Evolutionary conservation across 2,113 vertebrate genomes (phyloP), one percentile per base, ranked within the genome.

Genomic region (Centropus bengalensis): DNA sequence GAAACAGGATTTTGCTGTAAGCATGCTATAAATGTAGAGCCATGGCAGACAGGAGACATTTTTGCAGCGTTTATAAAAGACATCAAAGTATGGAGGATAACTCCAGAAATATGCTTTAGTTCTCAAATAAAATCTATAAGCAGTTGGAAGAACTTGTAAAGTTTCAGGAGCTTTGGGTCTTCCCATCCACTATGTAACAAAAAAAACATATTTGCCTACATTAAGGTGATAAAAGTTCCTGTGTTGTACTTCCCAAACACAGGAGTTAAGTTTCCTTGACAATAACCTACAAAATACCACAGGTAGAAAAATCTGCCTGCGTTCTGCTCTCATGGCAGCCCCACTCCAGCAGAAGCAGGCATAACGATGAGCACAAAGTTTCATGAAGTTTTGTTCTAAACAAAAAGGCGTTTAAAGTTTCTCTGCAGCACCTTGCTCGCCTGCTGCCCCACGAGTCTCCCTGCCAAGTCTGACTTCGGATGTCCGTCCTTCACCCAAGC

Each of bases 1-100:
- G 84, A 91, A 91, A 87, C 15, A 87, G 68, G 58, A 93, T 93
- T 95, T 91, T 93, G 86, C 91, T 92, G 70, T 82, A 69, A 96
- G 84, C 78, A 36, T 36, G 54, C 83, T 55, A 76, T 84, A 93
- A 95, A 94, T 69, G 91, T 69, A 66, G 78, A 89, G 93, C 74
- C 78, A 76, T 51, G 76, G 84, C 84, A 87, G 89, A 79, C 58
- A 85, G 67, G 70, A 91, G 89, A 75, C 76, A 60, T 79, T 76
- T 88, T 24, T 51, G 22, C 59, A 85, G 87, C 51, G 68, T 85
- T 91, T 91, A 82, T 56, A 93, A 78, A 82, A 82, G 62, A 71
- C 74, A 91, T 82, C 78, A 59, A 87, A 91, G 86, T 70, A 51
- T 47, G 26, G 38, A 85, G 70, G 24, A 51, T 73, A 88, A 62